Conservation (phyloP, 2,113 vertebrate genomes). For the Sclerurus mexicanus region DNA sequence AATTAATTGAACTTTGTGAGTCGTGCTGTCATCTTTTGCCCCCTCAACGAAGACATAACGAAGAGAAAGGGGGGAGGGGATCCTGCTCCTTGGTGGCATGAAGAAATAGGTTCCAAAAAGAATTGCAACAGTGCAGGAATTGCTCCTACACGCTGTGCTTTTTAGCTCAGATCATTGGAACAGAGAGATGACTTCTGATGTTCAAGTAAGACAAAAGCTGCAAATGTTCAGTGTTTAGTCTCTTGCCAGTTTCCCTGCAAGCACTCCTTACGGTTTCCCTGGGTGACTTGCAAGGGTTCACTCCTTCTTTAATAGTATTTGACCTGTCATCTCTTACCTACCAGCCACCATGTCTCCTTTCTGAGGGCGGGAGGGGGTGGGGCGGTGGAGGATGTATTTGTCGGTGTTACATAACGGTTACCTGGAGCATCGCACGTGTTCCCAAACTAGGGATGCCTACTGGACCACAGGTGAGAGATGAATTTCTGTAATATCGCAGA, state of each 20-base stretch:
- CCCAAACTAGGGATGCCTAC: conserved; percentile 44
- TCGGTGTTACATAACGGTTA: conserved; percentile 68
- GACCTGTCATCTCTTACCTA: conserved; percentile 44
- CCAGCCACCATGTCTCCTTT: conserved; percentile 10
- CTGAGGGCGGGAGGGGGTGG: neutral
- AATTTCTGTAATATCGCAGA: neutral
- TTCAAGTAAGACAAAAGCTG: conserved; percentile 21
- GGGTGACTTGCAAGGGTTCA: neutral
- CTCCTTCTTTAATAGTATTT: conserved; percentile 7
- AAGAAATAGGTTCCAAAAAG: neutral
- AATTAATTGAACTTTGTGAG: conserved; percentile 52
- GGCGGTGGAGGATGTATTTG: neutral
- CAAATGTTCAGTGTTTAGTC: neutral
- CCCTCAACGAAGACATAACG: neutral
- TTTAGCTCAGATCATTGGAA: neutral
- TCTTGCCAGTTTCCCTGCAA: neutral
- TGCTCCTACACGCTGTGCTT: neutral
- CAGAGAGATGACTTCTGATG: neutral
- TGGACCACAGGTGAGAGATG: neutral
- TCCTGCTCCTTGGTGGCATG: neutral
- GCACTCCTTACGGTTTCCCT: neutral
- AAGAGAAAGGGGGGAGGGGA: neutral
- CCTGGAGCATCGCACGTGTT: conserved; percentile 57
- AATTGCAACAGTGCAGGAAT: neutral
- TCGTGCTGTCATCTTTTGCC: neutral